Evolutionary conservation across 2,888 invertebrate genomes (phyloP).

Genomic region (Macropis europaea): DNA sequence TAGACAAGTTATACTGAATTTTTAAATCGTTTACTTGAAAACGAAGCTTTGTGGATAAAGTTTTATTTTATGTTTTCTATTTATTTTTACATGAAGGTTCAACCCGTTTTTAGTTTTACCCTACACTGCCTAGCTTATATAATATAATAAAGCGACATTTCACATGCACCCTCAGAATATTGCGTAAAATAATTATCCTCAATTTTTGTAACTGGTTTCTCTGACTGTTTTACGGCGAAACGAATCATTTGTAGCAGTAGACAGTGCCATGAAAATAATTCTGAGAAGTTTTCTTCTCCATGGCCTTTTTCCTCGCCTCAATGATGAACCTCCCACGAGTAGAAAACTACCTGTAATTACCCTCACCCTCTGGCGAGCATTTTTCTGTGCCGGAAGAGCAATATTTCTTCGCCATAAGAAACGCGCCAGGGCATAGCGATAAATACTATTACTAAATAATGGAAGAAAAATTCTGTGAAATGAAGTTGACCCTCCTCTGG

Average conservation of each 20-base stretch:
- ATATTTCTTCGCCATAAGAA: slow-evolving; percentile 15
- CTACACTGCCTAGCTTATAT: too few species aligned
- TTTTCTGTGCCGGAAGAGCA: slow-evolving; percentile 5
- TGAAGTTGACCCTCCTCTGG: too few species aligned
- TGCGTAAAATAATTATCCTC: too few species aligned
- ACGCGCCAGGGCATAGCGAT: background rate
- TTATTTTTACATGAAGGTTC: too few species aligned
- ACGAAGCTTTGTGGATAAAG: too few species aligned
- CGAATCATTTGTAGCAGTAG: slow-evolving; percentile 21
- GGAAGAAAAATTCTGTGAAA: background rate
- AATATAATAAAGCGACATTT: too few species aligned
- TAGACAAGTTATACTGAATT: too few species aligned
- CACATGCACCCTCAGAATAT: too few species aligned
- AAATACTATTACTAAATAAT: slow-evolving; percentile 4
- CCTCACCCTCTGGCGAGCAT: slow-evolving; percentile 1
- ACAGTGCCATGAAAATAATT: slow-evolving; percentile 20
- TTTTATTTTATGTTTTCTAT: too few species aligned
- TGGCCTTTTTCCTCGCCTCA: slow-evolving; percentile 9
- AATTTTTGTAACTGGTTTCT: too few species aligned
- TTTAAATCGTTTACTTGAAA: too few species aligned
- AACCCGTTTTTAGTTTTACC: too few species aligned
- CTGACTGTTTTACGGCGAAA: background rate
- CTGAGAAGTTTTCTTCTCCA: slow-evolving; percentile 10
- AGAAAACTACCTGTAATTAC: slow-evolving; percentile 36
- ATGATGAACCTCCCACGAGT: slow-evolving; percentile 16